These are phyloP conservation scores for Stegophylla sp. DNA, from an alignment of 2,888 invertebrate species.

Conservation along the genomic window DNA sequence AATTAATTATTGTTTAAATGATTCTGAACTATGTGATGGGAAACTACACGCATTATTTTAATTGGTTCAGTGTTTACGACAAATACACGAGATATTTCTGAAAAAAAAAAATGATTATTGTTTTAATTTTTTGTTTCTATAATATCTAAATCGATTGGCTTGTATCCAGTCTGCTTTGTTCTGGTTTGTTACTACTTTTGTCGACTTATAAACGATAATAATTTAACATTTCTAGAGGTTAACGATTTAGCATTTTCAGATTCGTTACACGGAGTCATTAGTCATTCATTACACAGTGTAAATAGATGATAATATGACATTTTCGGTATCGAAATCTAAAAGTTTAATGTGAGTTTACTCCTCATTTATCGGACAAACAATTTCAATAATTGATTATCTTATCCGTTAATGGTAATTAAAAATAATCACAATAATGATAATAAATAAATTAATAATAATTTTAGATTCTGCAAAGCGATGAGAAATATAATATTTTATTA, in stretches of 20 bases:
- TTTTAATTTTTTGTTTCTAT: neutral
- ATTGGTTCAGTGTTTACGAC: neutral
- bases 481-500: no score
- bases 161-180: neutral
- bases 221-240: neutral
- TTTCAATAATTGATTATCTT: no score
- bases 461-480: no score
- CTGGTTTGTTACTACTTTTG: neutral
- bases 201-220: neutral
- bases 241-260: neutral
- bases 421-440: no score
- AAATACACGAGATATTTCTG: neutral
- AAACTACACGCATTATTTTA: neutral
- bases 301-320: no score
- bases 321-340: no score
- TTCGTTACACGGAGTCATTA: no score
- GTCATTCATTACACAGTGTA: neutral
- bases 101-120: neutral
- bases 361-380: no score
- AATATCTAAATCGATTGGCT: conserved; percentile 13
- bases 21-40: neutral
- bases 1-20: conserved; percentile 12
- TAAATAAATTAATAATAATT: no score
- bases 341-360: no score
- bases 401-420: no score